Evolutionary conservation across 2,113 vertebrate species (phyloP).

Genomic region (Corvus hawaiiensis): DNA sequence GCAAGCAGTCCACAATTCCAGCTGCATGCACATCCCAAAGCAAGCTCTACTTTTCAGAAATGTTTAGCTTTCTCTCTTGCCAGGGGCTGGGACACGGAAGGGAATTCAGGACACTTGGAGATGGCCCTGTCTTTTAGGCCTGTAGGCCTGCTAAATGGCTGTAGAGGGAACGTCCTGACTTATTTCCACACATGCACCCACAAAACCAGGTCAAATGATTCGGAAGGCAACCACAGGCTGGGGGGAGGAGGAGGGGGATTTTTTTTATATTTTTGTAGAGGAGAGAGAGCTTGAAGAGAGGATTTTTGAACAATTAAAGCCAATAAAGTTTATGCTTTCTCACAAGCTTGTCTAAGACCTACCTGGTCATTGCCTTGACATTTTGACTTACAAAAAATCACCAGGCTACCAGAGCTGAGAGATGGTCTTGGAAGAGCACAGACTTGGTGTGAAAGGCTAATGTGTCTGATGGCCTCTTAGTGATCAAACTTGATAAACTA

Average conservation of each 20-base stretch:
- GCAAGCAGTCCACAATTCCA: background rate
- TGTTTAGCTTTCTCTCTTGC: background rate
- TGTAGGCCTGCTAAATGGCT: background rate
- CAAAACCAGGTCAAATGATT: background rate
- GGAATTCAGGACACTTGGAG: background rate
- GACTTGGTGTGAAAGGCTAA: background rate
- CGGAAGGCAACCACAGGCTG: background rate
- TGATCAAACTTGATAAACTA: background rate
- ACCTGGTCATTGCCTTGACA: background rate
- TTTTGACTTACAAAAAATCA: background rate
- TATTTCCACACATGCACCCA: background rate
- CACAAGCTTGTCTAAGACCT: background rate
- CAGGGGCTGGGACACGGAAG: background rate
- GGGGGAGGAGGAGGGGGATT: too few relatives aligned
- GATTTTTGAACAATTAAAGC: background rate
- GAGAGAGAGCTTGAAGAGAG: background rate
- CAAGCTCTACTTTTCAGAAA: background rate
- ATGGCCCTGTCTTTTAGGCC: background rate
- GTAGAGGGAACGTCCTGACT: background rate
- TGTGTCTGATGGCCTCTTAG: background rate
- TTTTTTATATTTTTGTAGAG: background rate
- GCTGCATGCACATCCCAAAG: fast-evolving
- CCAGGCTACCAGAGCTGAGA: background rate
- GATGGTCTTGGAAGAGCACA: background rate
- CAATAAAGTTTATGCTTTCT: background rate